These are phyloP conservation scores for Drosophila sucinea DNA, from an alignment of 1,140 invertebrate species.

Conservation along the genomic window DNA sequence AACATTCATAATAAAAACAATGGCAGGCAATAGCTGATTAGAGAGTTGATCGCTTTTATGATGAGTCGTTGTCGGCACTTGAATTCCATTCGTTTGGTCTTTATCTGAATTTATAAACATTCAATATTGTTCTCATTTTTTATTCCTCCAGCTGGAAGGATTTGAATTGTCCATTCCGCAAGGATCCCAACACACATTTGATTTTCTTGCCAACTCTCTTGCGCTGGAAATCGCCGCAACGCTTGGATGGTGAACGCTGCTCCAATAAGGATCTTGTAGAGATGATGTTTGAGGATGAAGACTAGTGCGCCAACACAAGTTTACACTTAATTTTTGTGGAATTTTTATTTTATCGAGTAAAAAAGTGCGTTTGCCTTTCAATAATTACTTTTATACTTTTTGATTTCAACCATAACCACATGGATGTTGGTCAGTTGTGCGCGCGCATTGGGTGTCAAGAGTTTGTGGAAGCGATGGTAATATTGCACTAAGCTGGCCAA, in stretches of 20 bases:
- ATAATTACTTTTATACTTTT: slow-evolving; percentile 98
- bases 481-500: slow-evolving; percentile 98
- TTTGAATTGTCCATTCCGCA: slow-evolving; percentile 88
- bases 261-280: slow-evolving; percentile 87
- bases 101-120: slow-evolving; percentile 30
- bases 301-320: slow-evolving; percentile 38
- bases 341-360: slow-evolving; percentile 43
- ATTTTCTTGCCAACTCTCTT: slow-evolving; percentile 89
- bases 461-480: slow-evolving; percentile 98
- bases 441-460: slow-evolving; percentile 94
- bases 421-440: slow-evolving; percentile 98
- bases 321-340: slow-evolving; percentile 46
- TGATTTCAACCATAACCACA: slow-evolving; percentile 99
- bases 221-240: slow-evolving; percentile 89
- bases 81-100: slow-evolving; percentile 29
- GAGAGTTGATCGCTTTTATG: slow-evolving; percentile 27
- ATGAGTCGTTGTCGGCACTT: slow-evolving; percentile 11
- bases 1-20: slow-evolving; percentile 50
- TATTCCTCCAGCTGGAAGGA: slow-evolving; percentile 89
- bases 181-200: slow-evolving; percentile 86
- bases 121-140: slow-evolving; percentile 32
- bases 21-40: slow-evolving; percentile 21
- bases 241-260: slow-evolving; percentile 88
- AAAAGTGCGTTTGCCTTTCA: slow-evolving; percentile 73
- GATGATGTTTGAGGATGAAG: slow-evolving; percentile 82